Evolutionary conservation across 2,888 invertebrate species (phyloP).

Genomic region (Gastracanthus pulcherrimus): DNA sequence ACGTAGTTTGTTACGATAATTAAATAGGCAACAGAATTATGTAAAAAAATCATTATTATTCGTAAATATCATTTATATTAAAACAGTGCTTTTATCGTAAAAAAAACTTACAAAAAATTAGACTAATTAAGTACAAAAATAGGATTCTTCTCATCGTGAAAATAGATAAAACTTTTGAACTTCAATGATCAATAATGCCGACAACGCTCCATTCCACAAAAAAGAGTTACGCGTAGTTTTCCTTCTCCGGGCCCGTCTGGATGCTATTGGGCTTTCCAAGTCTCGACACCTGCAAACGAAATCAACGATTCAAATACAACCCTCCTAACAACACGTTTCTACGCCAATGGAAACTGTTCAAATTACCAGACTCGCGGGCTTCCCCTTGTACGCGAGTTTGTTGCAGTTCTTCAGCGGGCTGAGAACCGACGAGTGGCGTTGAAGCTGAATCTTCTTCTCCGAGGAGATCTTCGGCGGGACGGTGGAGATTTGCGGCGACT

Average conservation of each 20-base stretch:
- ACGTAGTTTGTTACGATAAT: background rate
- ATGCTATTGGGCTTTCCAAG: constrained; percentile 11
- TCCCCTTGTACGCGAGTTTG: constrained; percentile 63
- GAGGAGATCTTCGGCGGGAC: background rate
- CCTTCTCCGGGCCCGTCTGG: constrained; percentile 65
- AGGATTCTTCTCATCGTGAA: constrained; percentile 17
- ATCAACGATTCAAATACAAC: background rate
- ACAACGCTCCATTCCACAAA: background rate
- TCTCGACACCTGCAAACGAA: constrained; percentile 39
- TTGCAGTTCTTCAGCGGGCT: constrained; percentile 70
- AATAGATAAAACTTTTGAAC: background rate
- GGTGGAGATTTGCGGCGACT: constrained; percentile 1
- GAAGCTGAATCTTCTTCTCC: constrained; percentile 17
- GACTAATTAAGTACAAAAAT: constrained; percentile 33
- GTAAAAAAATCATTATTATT: constrained; percentile 38
- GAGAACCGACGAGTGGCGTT: constrained; percentile 1
- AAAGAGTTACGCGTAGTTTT: constrained; percentile 66
- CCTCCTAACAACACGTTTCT: too few species aligned
- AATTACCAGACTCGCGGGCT: constrained; percentile 68
- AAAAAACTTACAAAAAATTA: constrained; percentile 33
- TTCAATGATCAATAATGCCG: background rate
- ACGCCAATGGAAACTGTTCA: too few species aligned
- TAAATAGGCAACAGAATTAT: background rate
- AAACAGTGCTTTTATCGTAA: constrained; percentile 26
- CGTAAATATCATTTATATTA: constrained; percentile 28